Evolutionary conservation across 2,888 invertebrate genomes (phyloP).

Genomic region (Cerastis rubricosa): DNA sequence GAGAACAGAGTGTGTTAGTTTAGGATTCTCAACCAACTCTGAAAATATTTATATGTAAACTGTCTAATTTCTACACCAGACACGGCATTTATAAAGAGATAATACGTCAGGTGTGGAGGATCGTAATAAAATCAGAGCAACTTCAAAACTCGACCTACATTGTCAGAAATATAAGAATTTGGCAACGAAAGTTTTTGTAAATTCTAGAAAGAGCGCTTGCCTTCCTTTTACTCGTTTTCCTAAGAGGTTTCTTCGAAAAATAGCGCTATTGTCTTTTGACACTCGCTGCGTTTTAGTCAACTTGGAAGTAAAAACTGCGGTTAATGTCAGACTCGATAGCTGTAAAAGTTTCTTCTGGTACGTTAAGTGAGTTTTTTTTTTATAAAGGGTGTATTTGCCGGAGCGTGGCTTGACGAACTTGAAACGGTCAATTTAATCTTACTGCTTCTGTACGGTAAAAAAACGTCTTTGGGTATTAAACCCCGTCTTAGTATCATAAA

Average conservation of each 20-base stretch:
- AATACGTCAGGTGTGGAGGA: constrained; percentile 10
- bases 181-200: constrained; percentile 11
- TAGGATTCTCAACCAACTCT: constrained; percentile 52
- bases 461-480: neutral
- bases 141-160: constrained; percentile 18
- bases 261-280: neutral
- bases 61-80: constrained; percentile 55
- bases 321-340: neutral
- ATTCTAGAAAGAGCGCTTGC: constrained; percentile 6
- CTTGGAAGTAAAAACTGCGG: neutral
- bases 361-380: neutral
- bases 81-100: constrained; percentile 58
- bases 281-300: neutral
- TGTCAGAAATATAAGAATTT: constrained; percentile 6
- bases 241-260: constrained; percentile 2
- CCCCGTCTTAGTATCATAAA: neutral
- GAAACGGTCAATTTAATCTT: constrained; percentile 10
- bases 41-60: constrained; percentile 57
- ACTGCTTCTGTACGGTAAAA: constrained; percentile 18
- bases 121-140: constrained; percentile 27
- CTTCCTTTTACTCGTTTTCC: neutral
- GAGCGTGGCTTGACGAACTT: neutral
- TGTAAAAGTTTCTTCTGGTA: neutral
- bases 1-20: constrained; percentile 51
- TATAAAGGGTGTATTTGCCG: neutral